Base-by-base conservation (phyloP, 2,888 invertebrate genomes). In the Torymus aiolomorphi region DNA sequence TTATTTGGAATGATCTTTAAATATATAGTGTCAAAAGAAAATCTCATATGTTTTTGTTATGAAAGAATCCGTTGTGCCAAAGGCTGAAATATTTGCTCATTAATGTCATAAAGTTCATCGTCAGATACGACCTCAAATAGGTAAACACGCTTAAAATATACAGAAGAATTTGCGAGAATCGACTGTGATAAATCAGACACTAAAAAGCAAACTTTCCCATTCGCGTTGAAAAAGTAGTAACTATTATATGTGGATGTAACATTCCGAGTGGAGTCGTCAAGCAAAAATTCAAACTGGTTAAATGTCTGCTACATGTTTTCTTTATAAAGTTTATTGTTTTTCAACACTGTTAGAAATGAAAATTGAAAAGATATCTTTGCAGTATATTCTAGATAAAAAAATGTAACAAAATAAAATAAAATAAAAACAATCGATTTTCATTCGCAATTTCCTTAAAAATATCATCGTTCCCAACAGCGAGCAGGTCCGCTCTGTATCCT, bases 181-280 rank as follows among this genome's bases (percentile, higher is more conserved):
- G 42, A 18, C 42, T 62, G 18, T 54, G n/a, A 76, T 76, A 76
- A 69, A 76, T 76, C 54, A 62, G 52, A 18, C 31, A 2, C 67
- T 51, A 18, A 24, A 65, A 56, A 16, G 2, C n/a, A 12, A 52
- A 62, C 56, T 62, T 42, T 63, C 31, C 5, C 61, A 11, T 14
- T 52, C 42, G 63, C 14, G 11, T 4, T 13, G 54, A 67, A 67
- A 52, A 31, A 69, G 20, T 18, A 66, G 16, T 18, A 14, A 18
- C 3, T 52, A 18, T 3, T 52, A 5, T 13, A 16, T 16, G 18
- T n/a, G 18, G 18, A 11, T 18, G 10, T 59, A 57, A 69, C 31
- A 57, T 57, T 69, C 12, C 69, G 18, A 16, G 57, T n/a, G 13
- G 18, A 59, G 16, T 16, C 10, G 16, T 59, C 18, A 18, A 59